Conservation (phyloP, 1,140 invertebrate genomes). For the Dreissena rostriformis region DNA sequence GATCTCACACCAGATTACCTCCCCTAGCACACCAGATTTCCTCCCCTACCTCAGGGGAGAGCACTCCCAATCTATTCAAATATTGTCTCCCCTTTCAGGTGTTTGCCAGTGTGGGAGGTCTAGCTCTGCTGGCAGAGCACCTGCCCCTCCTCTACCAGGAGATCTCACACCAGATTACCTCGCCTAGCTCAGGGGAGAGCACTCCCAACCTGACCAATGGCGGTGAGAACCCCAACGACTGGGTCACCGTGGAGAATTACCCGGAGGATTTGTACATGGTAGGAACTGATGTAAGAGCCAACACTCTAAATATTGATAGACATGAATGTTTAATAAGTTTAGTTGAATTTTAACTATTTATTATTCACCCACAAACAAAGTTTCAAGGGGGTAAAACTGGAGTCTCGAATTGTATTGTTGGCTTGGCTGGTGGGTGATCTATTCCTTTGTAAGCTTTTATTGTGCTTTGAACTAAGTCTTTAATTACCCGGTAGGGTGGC, state of each 20-base stretch:
- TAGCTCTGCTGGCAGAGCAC: conserved; percentile 92
- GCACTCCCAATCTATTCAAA: conserved; percentile 57
- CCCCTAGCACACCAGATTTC: no score
- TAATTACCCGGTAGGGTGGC: no score
- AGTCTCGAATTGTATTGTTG: no score
- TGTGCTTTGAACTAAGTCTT: no score
- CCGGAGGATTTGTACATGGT: conserved; percentile 88
- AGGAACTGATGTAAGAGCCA: conserved; percentile 23
- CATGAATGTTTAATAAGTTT: no score
- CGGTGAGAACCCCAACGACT: conserved; percentile 84
- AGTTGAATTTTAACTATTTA: no score
- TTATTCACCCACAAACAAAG: no score
- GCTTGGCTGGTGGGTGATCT: no score
- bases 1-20: conserved; percentile 81
- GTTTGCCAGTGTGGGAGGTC: conserved; percentile 92
- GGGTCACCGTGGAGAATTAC: conserved; percentile 89
- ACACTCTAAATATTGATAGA: no score
- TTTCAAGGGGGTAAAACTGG: no score
- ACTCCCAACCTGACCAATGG: conserved; percentile 56
- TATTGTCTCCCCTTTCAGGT: conserved; percentile 85
- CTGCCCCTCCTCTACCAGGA: conserved; percentile 93
- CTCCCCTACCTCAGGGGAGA: conserved; percentile 59
- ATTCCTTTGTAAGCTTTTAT: no score
- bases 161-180: conserved; percentile 81
- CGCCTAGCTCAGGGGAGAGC: conserved; percentile 66